Conservation (phyloP, 2,888 invertebrate species). For the Drosophila anomelani region DNA sequence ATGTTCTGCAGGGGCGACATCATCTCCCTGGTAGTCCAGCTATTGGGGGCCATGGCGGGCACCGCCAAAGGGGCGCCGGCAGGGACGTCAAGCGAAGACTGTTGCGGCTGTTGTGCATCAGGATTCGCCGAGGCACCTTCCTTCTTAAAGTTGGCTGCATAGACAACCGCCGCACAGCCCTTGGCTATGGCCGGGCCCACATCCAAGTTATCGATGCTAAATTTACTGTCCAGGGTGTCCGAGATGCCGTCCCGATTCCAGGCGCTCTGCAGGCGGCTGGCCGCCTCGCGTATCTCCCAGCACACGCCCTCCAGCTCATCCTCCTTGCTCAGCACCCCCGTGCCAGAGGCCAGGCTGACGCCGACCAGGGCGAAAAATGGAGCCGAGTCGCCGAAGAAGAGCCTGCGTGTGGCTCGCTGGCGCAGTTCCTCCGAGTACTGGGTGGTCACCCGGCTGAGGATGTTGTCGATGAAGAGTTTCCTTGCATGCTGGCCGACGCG, state of each 20-base stretch:
- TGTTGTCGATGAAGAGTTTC: slow-evolving; percentile 89
- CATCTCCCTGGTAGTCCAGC: slow-evolving; percentile 66
- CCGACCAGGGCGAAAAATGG: slow-evolving; percentile 91
- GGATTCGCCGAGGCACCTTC: background rate
- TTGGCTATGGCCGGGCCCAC: slow-evolving; percentile 91
- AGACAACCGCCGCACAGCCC: slow-evolving; percentile 93
- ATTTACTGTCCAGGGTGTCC: slow-evolving; percentile 84
- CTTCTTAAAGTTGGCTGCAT: slow-evolving; percentile 87
- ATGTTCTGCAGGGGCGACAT: slow-evolving; percentile 84
- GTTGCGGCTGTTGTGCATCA: background rate
- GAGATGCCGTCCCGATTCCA: slow-evolving; percentile 82
- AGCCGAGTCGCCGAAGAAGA: slow-evolving; percentile 89
- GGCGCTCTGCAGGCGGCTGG: slow-evolving; percentile 80
- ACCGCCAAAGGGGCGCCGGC: background rate
- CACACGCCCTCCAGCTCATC: slow-evolving; percentile 92
- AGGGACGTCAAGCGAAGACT: background rate
- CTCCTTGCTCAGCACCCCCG: slow-evolving; percentile 90
- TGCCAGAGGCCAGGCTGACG: slow-evolving; percentile 90
- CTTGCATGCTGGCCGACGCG: slow-evolving; percentile 88
- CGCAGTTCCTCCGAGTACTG: slow-evolving; percentile 88
- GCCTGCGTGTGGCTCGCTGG: slow-evolving; percentile 87
- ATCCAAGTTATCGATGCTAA: slow-evolving; percentile 87
- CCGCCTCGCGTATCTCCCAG: slow-evolving; percentile 89
- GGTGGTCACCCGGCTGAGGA: slow-evolving; percentile 89
- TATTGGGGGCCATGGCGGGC: slow-evolving; percentile 17